Percentiles rank a stretch among this genome's conserved stretches.
Evolutionary conservation across 2,797 vertebrate genomes (phyloP).

Genomic region (Hydrolagus colliei): DNA sequence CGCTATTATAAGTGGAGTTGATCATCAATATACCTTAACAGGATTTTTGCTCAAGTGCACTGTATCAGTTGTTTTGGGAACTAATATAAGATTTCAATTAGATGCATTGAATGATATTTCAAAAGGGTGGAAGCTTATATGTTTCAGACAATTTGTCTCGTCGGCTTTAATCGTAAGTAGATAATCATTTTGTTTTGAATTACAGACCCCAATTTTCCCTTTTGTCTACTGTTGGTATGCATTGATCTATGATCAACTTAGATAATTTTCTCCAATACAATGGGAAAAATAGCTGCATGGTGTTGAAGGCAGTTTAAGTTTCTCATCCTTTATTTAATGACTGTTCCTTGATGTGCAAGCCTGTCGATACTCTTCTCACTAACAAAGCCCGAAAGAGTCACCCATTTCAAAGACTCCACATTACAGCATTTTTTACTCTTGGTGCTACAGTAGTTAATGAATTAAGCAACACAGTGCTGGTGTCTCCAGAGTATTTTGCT

Average conservation of each 20-base stretch:
- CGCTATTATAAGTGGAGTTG: neutral
- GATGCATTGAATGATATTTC: neutral
- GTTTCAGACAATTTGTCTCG: neutral
- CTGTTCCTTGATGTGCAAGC: neutral
- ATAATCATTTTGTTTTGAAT: constrained; percentile 14
- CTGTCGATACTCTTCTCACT: neutral
- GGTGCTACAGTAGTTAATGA: neutral
- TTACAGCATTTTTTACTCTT: neutral
- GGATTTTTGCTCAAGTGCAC: neutral
- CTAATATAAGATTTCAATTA: neutral
- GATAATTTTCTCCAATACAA: constrained; percentile 15
- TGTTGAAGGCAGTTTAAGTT: neutral
- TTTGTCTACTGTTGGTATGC: neutral
- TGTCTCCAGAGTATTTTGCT: neutral
- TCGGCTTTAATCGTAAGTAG: neutral
- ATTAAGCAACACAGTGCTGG: neutral
- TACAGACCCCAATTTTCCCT: neutral
- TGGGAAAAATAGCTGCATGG: neutral
- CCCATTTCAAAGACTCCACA: neutral
- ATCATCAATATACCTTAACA: neutral
- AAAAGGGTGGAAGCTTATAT: neutral
- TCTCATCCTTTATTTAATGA: constrained; percentile 10
- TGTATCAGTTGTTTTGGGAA: neutral
- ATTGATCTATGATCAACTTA: constrained; percentile 4
- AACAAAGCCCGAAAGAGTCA: neutral